phyloP scores from a whole-genome alignment of 1,140 invertebrate species.

The Neuroterus valhalla region DNA sequence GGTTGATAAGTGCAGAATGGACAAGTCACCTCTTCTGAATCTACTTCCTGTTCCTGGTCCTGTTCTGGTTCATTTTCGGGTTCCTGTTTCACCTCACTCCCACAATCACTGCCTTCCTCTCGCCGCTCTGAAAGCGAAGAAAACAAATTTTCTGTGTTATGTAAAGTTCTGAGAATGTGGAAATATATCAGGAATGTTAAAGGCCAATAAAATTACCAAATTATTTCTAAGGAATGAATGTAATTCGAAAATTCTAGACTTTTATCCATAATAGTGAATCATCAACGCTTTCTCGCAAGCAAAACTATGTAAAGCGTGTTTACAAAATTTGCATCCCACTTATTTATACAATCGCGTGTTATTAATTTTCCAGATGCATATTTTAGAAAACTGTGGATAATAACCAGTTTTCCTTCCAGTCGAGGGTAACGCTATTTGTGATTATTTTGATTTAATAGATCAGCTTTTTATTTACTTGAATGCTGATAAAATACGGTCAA shows the following conservation, averaged over 20 bases:
- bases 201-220: too few relatives aligned
- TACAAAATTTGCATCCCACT: background rate
- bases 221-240: background rate
- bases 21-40: slow-evolving; percentile 66
- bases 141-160: slow-evolving; percentile 33
- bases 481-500: background rate
- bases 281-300: background rate
- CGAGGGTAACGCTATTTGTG: background rate
- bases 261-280: background rate
- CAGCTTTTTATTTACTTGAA: background rate
- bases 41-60: slow-evolving; percentile 69
- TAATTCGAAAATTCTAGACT: background rate
- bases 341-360: background rate
- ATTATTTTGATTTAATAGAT: background rate
- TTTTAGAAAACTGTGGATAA: slow-evolving; percentile 17
- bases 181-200: too few relatives aligned
- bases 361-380: slow-evolving; percentile 10
- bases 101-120: slow-evolving; percentile 75
- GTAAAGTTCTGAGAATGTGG: background rate
- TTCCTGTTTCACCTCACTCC: slow-evolving; percentile 78
- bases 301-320: background rate
- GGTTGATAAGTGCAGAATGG: slow-evolving; percentile 71
- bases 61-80: slow-evolving; percentile 79
- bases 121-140: slow-evolving; percentile 76
- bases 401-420: too few relatives aligned